A percentile compares a stretch with the other conserved stretches of the same genome.
These are phyloP conservation scores for Euborellia annulipes DNA, from an alignment of 1,140 invertebrate genomes.

Conservation along the genomic window DNA sequence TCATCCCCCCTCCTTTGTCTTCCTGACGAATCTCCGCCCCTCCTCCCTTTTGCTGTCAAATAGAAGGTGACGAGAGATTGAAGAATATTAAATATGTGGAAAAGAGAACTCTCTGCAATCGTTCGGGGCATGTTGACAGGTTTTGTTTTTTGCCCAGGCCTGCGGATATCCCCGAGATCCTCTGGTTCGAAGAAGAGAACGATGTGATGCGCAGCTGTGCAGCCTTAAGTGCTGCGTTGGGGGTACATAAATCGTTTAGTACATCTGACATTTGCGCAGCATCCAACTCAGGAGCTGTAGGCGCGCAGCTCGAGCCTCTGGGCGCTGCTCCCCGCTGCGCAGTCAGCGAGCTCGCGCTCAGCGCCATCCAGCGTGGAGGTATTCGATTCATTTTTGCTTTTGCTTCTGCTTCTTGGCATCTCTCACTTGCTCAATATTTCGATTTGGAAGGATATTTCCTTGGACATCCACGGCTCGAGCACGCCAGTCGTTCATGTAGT, in stretches of 20 bases:
- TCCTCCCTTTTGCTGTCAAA: too few species aligned
- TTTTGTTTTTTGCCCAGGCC: constrained; percentile 31
- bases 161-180: constrained; percentile 41
- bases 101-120: too few species aligned
- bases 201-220: constrained; percentile 63
- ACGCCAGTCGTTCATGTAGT: constrained; percentile 63
- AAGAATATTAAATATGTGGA: too few species aligned
- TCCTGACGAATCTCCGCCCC: too few species aligned
- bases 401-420: constrained; percentile 19
- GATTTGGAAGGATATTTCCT: constrained; percentile 28
- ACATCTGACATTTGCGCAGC: constrained; percentile 47
- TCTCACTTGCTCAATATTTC: too few species aligned
- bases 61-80: too few species aligned
- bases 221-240: constrained; percentile 56
- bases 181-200: constrained; percentile 59
- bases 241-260: constrained; percentile 64
- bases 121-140: constrained; percentile 2
- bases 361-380: constrained; percentile 32
- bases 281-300: background rate
- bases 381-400: constrained; percentile 9
- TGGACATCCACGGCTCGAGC: constrained; percentile 40
- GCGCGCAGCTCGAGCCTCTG: constrained; percentile 31
- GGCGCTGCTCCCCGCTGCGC: constrained; percentile 28
- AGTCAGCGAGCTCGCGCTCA: constrained; percentile 48
- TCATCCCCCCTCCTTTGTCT: too few species aligned